These are phyloP conservation scores for Hemicrepidius hirtus DNA, from an alignment of 2,888 invertebrate species.

Conservation along the genomic window DNA sequence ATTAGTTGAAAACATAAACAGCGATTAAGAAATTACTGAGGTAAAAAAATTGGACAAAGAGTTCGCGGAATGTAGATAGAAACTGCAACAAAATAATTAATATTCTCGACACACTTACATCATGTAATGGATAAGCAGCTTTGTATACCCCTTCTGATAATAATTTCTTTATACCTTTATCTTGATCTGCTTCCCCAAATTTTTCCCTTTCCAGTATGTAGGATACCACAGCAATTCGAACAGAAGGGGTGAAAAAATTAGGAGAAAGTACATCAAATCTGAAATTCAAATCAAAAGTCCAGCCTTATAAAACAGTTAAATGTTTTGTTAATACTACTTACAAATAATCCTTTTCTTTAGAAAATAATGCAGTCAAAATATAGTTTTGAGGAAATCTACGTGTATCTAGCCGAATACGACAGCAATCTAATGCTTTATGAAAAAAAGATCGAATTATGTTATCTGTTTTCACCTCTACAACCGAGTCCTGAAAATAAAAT, in stretches of 20 bases:
- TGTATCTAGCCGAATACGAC: conserved; percentile 75
- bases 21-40: too few species aligned
- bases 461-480: conserved; percentile 51
- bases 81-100: too few species aligned
- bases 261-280: conserved; percentile 80
- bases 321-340: conserved; percentile 27
- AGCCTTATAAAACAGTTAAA: background rate
- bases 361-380: conserved; percentile 81
- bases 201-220: conserved; percentile 84
- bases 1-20: too few species aligned
- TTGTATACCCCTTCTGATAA: conserved; percentile 79
- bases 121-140: conserved; percentile 85
- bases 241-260: conserved; percentile 81
- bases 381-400: conserved; percentile 78
- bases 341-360: conserved; percentile 76
- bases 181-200: conserved; percentile 76
- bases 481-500: conserved; percentile 57
- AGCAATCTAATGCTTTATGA: conserved; percentile 73
- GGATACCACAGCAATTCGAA: conserved; percentile 81
- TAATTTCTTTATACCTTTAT: conserved; percentile 81
- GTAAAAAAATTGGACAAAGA: too few species aligned
- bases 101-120: conserved; percentile 76
- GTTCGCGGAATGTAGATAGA: too few species aligned
- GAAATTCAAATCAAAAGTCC: conserved; percentile 40
- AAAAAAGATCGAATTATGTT: conserved; percentile 60